These are phyloP conservation scores for Octonoba sinensis DNA, from an alignment of 2,888 invertebrate genomes.

Conservation along the genomic window DNA sequence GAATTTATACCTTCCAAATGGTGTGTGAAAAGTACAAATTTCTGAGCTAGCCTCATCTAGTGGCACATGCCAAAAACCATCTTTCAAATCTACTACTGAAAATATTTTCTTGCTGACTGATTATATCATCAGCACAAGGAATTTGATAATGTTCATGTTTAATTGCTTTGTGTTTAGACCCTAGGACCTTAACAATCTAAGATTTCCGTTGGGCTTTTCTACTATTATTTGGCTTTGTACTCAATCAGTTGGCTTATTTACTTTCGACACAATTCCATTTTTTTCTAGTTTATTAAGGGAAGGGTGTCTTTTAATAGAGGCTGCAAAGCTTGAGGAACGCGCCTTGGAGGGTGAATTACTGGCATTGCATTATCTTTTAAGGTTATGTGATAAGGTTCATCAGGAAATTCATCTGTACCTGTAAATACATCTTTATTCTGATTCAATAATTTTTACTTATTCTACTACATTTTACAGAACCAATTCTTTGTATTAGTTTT, in stretches of 20 bases:
- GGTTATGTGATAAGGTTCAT: background rate
- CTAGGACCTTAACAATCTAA: constrained; percentile 4
- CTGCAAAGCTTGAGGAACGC: constrained; percentile 10
- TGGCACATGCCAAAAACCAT: constrained; percentile 21
- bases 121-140: constrained; percentile 8
- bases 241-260: constrained; percentile 4
- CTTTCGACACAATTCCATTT: constrained; percentile 13
- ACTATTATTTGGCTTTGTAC: constrained; percentile 6
- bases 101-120: constrained; percentile 4
- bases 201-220: constrained; percentile 13
- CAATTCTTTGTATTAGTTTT: background rate
- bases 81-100: constrained; percentile 16
- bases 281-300: constrained; percentile 6
- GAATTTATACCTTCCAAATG: constrained; percentile 28
- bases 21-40: constrained; percentile 20
- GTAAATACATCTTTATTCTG: constrained; percentile 1
- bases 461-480: background rate
- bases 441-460: background rate
- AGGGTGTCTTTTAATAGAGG: constrained; percentile 7
- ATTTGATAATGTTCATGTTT: constrained; percentile 27
- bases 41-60: constrained; percentile 14
- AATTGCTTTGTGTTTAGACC: constrained; percentile 11
- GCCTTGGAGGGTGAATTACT: constrained; percentile 1
- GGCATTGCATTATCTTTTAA: constrained; percentile 8
- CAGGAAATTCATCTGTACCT: background rate